Conservation (phyloP, 2,797 vertebrate species). For the Pseudochirops cupreus region DNA sequence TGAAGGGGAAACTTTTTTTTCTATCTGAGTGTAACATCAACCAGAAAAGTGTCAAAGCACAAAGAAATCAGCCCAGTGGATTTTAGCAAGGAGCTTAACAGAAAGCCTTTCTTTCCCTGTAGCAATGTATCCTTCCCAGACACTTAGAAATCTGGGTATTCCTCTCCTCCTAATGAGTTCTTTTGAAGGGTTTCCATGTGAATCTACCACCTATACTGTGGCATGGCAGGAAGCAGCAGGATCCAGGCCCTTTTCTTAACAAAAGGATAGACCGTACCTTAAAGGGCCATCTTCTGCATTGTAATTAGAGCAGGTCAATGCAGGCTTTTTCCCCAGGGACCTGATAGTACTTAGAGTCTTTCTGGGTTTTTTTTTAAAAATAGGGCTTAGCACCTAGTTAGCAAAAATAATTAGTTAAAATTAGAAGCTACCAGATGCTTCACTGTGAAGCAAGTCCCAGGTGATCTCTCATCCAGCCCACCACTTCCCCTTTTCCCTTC, state of each 20-base stretch:
- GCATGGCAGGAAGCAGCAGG: constrained; percentile 15
- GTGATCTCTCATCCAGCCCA: not conserved
- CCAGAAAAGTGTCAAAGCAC: not conserved
- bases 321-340: not conserved
- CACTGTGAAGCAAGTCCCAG: not conserved
- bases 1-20: not conserved
- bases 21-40: not conserved
- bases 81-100: not conserved
- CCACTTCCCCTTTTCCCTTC: not conserved
- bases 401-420: not conserved
- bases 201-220: not conserved
- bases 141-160: constrained; percentile 18
- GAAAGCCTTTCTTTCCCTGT: not conserved
- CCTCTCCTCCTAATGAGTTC: not conserved
- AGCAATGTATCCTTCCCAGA: constrained; percentile 21
- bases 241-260: not conserved
- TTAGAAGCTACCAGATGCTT: not conserved
- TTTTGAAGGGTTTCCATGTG: not conserved
- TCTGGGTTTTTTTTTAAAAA: not conserved
- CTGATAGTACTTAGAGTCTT: not conserved
- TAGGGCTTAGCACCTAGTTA: not conserved
- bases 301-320: not conserved
- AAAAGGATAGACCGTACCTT: constrained; percentile 1
- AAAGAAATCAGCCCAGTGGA: not conserved
- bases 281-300: not conserved